Evolutionary conservation across 1,140 invertebrate genomes (phyloP).

Genomic region (Idris sp.): DNA sequence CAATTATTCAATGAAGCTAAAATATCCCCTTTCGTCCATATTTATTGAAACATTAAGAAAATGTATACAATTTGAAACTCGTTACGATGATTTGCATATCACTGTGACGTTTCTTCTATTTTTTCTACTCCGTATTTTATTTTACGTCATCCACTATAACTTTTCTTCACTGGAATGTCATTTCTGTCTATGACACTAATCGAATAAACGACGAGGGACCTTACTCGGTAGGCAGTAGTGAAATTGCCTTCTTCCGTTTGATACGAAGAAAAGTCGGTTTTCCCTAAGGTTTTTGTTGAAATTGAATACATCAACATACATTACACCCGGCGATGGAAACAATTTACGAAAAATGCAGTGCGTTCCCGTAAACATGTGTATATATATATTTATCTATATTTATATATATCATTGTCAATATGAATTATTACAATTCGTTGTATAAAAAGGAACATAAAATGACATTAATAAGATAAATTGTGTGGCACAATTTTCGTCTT

Average conservation of each 20-base stretch:
- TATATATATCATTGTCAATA: constrained; percentile 43
- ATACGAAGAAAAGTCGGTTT: constrained; percentile 39
- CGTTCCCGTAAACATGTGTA: constrained; percentile 40
- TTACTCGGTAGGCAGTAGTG: constrained; percentile 47
- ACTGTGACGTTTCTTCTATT: constrained; percentile 6
- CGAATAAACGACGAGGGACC: constrained; percentile 40
- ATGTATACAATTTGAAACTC: neutral
- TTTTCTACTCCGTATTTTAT: neutral
- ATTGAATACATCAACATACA: constrained; percentile 55
- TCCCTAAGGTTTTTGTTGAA: constrained; percentile 39
- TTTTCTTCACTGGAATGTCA: constrained; percentile 16
- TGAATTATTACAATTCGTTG: constrained; percentile 36
- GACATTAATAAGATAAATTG: no score
- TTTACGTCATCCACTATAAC: constrained; percentile 16
- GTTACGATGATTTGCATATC: constrained; percentile 5
- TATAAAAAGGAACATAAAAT: constrained; percentile 24
- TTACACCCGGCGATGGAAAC: constrained; percentile 35
- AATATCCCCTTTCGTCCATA: no score
- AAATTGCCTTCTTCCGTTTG: constrained; percentile 49
- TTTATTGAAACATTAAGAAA: no score
- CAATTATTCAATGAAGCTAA: no score
- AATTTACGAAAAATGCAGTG: constrained; percentile 47
- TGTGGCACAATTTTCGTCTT: no score
- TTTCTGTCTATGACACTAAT: constrained; percentile 53
- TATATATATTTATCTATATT: no score